Evolutionary conservation across 2,888 invertebrate species (phyloP).

Genomic region (Dioctria linearis): DNA sequence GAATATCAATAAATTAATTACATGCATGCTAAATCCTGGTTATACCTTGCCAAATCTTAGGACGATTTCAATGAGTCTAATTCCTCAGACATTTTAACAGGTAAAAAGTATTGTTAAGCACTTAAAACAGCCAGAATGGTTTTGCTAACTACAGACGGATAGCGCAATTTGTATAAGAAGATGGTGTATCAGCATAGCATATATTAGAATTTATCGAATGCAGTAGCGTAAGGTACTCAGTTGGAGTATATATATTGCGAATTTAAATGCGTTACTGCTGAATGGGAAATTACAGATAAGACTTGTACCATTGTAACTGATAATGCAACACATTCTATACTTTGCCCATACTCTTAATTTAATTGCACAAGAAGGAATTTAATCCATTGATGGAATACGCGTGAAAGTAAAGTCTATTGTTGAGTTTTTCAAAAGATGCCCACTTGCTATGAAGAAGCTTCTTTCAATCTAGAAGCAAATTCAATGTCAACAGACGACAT

Average conservation of each 20-base stretch:
- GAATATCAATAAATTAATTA: too few species aligned
- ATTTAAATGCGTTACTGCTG: conserved; percentile 54
- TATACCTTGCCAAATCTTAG: too few species aligned
- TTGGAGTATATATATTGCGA: conserved; percentile 56
- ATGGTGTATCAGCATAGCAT: conserved; percentile 57
- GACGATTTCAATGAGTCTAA: too few species aligned
- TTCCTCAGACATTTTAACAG: too few species aligned
- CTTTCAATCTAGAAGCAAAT: conserved; percentile 22
- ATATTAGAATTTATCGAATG: conserved; percentile 58
- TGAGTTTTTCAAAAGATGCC: conserved; percentile 45
- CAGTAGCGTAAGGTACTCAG: conserved; percentile 59
- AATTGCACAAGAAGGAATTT: conserved; percentile 55
- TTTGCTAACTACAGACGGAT: too few species aligned
- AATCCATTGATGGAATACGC: conserved; percentile 42
- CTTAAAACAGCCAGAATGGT: too few species aligned
- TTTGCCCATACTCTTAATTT: conserved; percentile 61
- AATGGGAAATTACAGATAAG: conserved; percentile 47
- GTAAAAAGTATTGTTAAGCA: too few species aligned
- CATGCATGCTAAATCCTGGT: too few species aligned
- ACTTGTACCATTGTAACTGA: conserved; percentile 59
- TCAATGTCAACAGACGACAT: conserved; percentile 59
- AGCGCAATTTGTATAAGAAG: too few species aligned
- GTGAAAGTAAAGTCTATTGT: conserved; percentile 44
- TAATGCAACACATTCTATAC: conserved; percentile 60
- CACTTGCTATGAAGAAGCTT: conserved; percentile 20